Base-by-base conservation (phyloP, 2,113 vertebrate species). In the Misgurnus mizolepis region DNA sequence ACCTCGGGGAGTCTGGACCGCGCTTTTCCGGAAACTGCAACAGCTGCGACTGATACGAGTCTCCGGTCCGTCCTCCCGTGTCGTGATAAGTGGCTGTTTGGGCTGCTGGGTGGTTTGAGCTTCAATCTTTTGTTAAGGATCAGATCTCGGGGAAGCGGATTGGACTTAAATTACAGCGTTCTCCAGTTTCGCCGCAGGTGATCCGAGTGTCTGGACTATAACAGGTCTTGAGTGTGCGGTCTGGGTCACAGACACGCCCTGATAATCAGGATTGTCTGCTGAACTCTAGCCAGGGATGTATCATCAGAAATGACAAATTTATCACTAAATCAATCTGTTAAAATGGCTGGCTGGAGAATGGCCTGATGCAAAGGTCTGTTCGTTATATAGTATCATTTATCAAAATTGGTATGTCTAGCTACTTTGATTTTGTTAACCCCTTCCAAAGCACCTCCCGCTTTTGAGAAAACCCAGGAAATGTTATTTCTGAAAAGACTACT, bases 31-130 rank as follows among this genome's bases (percentile, higher is more conserved):
- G 41, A 64, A 75, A 64, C 62, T 17, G 41, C 55, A 76, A 68
- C 80, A 81, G 72, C 72, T 76, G 71, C 11, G 55, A 15, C 41
- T 67, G 80, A 81, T 66, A 58, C 53, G 60, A 55, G 55, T 34
- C 27, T 34, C 27, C 27, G 27, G 27, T 68, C 62, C 41, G 40
- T 49, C 58, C 27, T 43, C 45, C 53, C 22, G 41, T 58, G 65
- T 76, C 41, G 2, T 27, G 49, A 72, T 74, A 61, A 73, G 70
- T 73, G 11, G 50, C 70, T 56, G 53, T 73, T 73, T 73, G 27
- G 27, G 27, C 56, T 10, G 41, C 40, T 61, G 58, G 58, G 72
- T 49, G 58, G 72, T 75, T 47, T 8, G 22, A 7, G 0, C 58
- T 18, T 39, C 15, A 75, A 47, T 62, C 41, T 64, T 47, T 47